These are phyloP conservation scores for Montipora capitata DNA, from an alignment of 92 coral and sea anemone species.

Conservation along the genomic window DNA sequence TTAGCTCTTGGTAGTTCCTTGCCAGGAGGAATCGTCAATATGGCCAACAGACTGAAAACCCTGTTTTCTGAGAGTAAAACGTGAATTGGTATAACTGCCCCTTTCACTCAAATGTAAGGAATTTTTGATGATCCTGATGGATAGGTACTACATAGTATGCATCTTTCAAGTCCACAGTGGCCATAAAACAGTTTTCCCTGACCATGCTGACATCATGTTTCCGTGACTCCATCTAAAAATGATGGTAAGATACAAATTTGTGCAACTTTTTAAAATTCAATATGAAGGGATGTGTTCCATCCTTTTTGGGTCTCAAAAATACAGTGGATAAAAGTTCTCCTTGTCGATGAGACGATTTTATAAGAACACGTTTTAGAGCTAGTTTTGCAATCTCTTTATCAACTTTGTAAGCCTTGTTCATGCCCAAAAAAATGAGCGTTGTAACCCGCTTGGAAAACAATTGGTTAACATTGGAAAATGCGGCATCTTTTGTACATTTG, in stretches of 20 bases:
- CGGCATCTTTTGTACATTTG: too few species aligned
- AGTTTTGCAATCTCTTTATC: constrained; percentile 3
- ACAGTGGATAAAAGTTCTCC: constrained; percentile 5
- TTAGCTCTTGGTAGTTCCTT: constrained; percentile 17
- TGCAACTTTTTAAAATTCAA: not conserved
- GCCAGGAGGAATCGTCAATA: constrained; percentile 46
- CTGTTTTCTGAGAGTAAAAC: constrained; percentile 26
- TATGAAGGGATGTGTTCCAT: not conserved
- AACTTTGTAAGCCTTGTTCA: not conserved
- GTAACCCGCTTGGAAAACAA: too few species aligned
- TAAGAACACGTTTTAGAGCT: not conserved
- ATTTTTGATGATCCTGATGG: constrained; percentile 4
- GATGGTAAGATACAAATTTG: constrained; percentile 8
- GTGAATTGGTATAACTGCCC: not conserved
- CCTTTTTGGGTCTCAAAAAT: not conserved
- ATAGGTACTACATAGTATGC: not conserved
- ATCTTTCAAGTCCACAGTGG: not conserved
- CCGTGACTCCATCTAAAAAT: constrained; percentile 3
- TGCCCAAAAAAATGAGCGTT: not conserved
- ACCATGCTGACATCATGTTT: not conserved
- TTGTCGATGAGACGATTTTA: not conserved
- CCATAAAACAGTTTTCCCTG: not conserved
- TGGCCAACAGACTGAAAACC: constrained; percentile 61
- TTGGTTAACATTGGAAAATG: too few species aligned
- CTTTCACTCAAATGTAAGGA: not conserved